Base-by-base conservation (phyloP, 2,888 invertebrate genomes). In the Aquatica leii region DNA sequence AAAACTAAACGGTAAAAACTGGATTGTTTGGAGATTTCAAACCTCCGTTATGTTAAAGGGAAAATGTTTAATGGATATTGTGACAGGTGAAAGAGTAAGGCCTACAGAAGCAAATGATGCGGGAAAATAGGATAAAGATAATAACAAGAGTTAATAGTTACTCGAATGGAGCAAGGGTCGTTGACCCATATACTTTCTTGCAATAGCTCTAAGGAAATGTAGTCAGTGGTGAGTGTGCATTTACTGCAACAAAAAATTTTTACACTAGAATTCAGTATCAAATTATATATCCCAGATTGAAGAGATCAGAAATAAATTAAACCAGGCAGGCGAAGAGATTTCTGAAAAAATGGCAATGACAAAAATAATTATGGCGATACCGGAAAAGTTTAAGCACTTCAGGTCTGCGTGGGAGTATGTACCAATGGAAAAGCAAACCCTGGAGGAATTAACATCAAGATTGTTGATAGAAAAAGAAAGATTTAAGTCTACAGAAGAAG, bases 371-470 rank as follows among this genome's bases (percentile, higher is more conserved):
- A 67, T 69, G 67, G 17, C 65, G 11, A 40, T 69, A 14, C 67
- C 67, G 46, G 69, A 67, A 49, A 52, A 57, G 11, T 65, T 41
- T 21, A 65, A 62, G 46, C 51, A 65, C 48, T 65, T 65, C 41
- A 40, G 15, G 12, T 60, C 65, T 3, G 69, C 67, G 15, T 72
- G 72, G 72, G 71, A 74, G 58, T 71, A 70, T n/a, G 71, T 69
- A 11, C 56, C 68, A 1, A 49, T 51, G 17, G 61, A 66, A 0
- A 68, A 73, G 8, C 68, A 71, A 63, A 75, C 64, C 2, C 21
- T 76, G 17, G 68, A 68, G 46, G 67, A 69, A 20, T 61, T 74
- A 18, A 68, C 63, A 24, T 35, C 68, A 35, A 59, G 71, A 31
- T 40, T 74, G n/a, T 59, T 69, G 49, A 65, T 68, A 31, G 73